Evolutionary conservation across 2,797 vertebrate genomes (phyloP).

Genomic region (Eurystomus glaucurus): DNA sequence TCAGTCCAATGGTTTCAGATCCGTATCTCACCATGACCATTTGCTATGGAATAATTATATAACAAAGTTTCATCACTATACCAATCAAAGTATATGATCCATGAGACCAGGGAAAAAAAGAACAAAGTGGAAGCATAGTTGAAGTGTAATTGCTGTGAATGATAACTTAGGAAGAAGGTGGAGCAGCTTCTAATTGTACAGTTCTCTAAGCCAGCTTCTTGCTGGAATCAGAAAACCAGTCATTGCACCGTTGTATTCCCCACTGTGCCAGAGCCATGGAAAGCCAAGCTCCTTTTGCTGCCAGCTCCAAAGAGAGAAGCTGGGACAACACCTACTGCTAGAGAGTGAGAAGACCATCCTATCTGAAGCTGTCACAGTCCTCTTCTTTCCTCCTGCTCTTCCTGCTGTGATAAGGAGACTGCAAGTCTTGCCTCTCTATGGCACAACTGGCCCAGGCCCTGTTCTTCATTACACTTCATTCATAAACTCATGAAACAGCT

Average conservation of each 20-base stretch:
- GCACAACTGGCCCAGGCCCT: neutral
- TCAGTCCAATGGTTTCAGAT: neutral
- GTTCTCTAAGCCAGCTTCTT: neutral
- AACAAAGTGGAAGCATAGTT: neutral
- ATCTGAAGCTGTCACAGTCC: neutral
- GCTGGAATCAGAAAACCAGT: neutral
- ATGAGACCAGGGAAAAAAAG: neutral
- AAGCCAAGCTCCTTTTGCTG: neutral
- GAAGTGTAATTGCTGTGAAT: neutral
- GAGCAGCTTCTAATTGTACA: neutral
- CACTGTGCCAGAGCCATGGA: neutral
- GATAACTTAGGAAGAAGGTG: neutral
- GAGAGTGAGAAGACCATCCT: neutral
- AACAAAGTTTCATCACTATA: neutral
- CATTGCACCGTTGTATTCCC: neutral
- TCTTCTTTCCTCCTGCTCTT: rapidly evolving
- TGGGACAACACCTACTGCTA: neutral
- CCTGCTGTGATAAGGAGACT: neutral
- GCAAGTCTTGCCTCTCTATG: rapidly evolving
- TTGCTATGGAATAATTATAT: neutral
- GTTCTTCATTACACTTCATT: neutral
- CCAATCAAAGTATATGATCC: conserved; percentile 26
- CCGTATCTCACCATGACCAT: neutral
- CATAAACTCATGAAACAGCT: neutral
- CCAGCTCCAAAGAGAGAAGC: neutral